Evolutionary conservation across 1,140 invertebrate genomes (phyloP).

Genomic region (Marisa cornuarietis): DNA sequence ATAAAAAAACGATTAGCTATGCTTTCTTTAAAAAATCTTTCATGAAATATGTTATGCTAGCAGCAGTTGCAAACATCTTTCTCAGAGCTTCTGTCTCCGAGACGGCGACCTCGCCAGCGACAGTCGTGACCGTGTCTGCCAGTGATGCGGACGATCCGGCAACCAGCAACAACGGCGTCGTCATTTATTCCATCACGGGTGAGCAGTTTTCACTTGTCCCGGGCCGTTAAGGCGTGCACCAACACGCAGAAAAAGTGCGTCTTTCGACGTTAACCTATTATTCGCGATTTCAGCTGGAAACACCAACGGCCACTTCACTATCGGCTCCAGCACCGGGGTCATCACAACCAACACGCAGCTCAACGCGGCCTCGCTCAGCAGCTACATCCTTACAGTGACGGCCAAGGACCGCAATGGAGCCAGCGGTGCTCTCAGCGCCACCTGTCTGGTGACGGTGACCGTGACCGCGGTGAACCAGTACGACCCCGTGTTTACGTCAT

Average conservation of each 20-base stretch:
- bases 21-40: not conserved
- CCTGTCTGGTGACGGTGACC: constrained; percentile 75
- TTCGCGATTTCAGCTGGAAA: constrained; percentile 12
- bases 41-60: not conserved
- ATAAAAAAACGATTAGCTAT: too few relatives aligned
- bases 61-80: not conserved
- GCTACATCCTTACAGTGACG: constrained; percentile 35
- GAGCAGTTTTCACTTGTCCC: not conserved
- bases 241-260: too few relatives aligned
- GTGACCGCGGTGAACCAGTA: constrained; percentile 92
- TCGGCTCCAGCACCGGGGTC: constrained; percentile 37
- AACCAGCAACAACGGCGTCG: constrained; percentile 32
- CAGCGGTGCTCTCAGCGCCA: constrained; percentile 77
- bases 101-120: constrained; percentile 20
- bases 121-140: constrained; percentile 37
- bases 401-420: constrained; percentile 81
- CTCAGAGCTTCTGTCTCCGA: constrained; percentile 35
- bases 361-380: constrained; percentile 32
- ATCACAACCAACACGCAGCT: constrained; percentile 39
- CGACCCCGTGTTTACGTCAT: constrained; percentile 73
- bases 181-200: constrained; percentile 39
- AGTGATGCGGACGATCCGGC: constrained; percentile 40
- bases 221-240: not conserved
- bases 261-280: not conserved
- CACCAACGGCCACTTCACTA: constrained; percentile 36